phyloP scores from a whole-genome alignment of 2,113 vertebrate genomes.

The Odontophorus gujanensis region DNA sequence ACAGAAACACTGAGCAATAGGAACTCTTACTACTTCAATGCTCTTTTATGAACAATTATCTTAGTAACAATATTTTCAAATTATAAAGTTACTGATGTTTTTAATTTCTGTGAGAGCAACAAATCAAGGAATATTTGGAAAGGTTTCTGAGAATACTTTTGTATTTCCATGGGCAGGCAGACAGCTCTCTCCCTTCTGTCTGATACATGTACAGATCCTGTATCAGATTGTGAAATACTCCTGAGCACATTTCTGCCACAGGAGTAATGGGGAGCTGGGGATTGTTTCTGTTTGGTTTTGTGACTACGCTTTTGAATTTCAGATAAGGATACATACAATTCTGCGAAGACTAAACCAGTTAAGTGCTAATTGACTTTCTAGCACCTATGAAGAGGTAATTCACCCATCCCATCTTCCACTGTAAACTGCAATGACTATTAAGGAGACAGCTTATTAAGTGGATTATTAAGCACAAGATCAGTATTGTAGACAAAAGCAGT shows the following conservation, averaged over 20 bases:
- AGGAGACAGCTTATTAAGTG: slow-evolving; percentile 10
- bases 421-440: background rate
- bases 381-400: background rate
- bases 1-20: background rate
- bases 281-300: background rate
- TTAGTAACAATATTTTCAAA: background rate
- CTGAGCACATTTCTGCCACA: background rate
- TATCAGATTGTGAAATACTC: background rate
- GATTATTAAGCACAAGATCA: background rate
- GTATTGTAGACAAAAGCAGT: background rate
- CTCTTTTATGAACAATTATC: background rate
- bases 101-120: background rate
- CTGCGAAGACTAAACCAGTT: slow-evolving; percentile 25
- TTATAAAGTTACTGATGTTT: background rate
- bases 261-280: background rate
- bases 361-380: slow-evolving; percentile 16
- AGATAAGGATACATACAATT: background rate
- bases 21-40: background rate
- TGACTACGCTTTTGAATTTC: background rate
- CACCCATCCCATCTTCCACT: background rate
- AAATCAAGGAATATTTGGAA: background rate
- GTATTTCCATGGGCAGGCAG: background rate
- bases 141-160: background rate
- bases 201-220: background rate
- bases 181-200: background rate